Evolutionary conservation across 2,797 vertebrate species (phyloP).

Genomic region (Melanotaenia pygmaea): DNA sequence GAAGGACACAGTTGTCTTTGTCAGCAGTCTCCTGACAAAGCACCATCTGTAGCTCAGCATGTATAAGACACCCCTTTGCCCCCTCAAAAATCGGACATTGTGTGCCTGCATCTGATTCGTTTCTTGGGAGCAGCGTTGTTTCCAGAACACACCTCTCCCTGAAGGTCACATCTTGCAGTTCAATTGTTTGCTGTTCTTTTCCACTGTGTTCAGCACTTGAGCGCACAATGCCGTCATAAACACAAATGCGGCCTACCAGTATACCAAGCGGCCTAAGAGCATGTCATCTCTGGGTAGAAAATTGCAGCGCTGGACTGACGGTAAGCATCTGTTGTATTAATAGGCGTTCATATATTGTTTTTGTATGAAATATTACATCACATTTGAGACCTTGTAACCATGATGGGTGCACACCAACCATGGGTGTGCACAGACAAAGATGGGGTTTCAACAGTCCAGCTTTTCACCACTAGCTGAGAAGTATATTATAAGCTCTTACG

Average conservation of each 20-base stretch:
- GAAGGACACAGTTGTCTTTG: constrained; percentile 56
- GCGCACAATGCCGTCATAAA: constrained; percentile 49
- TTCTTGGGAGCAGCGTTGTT: constrained; percentile 1
- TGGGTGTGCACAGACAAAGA: constrained; percentile 6
- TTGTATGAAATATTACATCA: not conserved
- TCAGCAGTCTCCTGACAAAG: constrained; percentile 63
- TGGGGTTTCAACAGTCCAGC: not conserved
- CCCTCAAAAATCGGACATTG: constrained; percentile 41
- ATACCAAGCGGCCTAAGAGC: constrained; percentile 21
- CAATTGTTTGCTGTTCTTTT: constrained; percentile 50
- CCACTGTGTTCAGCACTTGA: constrained; percentile 33
- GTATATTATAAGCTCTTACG: not conserved
- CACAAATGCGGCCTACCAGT: constrained; percentile 46
- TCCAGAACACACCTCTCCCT: constrained; percentile 30
- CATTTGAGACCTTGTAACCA: constrained; percentile 5
- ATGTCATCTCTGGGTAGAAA: constrained; percentile 54
- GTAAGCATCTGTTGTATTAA: constrained; percentile 18
- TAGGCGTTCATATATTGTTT: not conserved
- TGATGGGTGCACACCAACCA: not conserved
- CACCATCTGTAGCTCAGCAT: constrained; percentile 70
- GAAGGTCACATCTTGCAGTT: constrained; percentile 63
- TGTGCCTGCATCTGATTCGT: constrained; percentile 32
- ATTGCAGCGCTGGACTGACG: constrained; percentile 36
- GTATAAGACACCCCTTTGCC: constrained; percentile 53
- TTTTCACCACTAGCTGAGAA: not conserved